phyloP scores from a whole-genome alignment of 2,113 vertebrate genomes.

The Pao palembangensis region DNA sequence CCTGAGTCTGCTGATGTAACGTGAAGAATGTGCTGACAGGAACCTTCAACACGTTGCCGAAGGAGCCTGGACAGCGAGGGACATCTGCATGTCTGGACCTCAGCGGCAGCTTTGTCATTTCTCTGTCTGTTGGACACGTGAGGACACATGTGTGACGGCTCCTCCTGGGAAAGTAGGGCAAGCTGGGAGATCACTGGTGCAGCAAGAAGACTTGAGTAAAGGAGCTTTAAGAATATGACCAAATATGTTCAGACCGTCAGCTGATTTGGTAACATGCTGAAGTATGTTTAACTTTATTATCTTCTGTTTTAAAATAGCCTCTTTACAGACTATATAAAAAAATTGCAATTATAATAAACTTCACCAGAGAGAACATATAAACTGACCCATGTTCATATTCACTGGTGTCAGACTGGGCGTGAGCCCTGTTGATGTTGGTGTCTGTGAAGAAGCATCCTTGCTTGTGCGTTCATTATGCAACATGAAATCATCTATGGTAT shows the following conservation, averaged over 20 bases:
- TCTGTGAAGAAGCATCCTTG: neutral
- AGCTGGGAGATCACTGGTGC: conserved; percentile 13
- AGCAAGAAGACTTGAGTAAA: conserved; percentile 17
- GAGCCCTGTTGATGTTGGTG: no score
- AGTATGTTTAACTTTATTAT: no score
- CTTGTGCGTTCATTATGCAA: neutral
- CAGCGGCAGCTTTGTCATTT: neutral
- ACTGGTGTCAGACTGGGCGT: no score
- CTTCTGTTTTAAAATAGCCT: no score
- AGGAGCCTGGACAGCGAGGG: neutral
- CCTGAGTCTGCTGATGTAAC: conserved; percentile 38
- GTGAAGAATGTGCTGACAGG: conserved; percentile 50
- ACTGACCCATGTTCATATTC: no score
- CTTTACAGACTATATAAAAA: no score
- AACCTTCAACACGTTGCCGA: neutral
- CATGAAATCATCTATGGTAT: neutral
- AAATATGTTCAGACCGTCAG: neutral
- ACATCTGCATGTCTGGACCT: neutral
- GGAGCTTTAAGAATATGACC: conserved; percentile 28
- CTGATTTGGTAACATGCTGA: no score
- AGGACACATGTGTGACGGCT: neutral
- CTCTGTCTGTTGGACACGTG: no score
- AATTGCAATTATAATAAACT: no score
- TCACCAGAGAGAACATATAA: no score
- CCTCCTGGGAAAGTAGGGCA: conserved; percentile 11